These are phyloP conservation scores for Neoascia interrupta DNA, from an alignment of 2,888 invertebrate genomes.

Conservation along the genomic window DNA sequence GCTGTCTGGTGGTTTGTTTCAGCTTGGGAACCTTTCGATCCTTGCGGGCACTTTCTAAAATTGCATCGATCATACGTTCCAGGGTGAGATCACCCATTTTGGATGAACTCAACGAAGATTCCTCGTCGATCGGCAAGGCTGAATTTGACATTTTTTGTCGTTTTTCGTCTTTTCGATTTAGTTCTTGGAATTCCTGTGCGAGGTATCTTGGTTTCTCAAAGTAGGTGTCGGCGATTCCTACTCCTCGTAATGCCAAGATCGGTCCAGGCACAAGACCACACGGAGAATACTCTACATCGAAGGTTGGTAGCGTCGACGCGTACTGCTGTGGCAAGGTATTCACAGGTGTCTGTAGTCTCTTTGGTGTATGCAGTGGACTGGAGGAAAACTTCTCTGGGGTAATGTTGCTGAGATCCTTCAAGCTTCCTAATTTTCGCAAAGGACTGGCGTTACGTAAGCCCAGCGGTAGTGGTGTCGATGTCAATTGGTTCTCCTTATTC, in stretches of 20 bases:
- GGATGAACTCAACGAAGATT: slow-evolving; percentile 74
- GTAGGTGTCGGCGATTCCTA: slow-evolving; percentile 78
- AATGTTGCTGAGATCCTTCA: slow-evolving; percentile 76
- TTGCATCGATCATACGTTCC: slow-evolving; percentile 79
- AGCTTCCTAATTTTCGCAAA: slow-evolving; percentile 70
- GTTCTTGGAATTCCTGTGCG: slow-evolving; percentile 64
- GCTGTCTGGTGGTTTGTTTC: slow-evolving; percentile 54
- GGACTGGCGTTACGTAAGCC: slow-evolving; percentile 53
- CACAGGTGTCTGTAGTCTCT: slow-evolving; percentile 50
- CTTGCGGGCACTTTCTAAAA: slow-evolving; percentile 78
- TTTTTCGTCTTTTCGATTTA: slow-evolving; percentile 32
- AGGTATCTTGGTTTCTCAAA: slow-evolving; percentile 79
- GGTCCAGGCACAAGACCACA: slow-evolving; percentile 76
- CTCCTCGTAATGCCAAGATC: slow-evolving; percentile 77
- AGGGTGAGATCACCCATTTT: slow-evolving; percentile 78
- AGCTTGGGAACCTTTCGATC: slow-evolving; percentile 71
- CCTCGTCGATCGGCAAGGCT: slow-evolving; percentile 46
- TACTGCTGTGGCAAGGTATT: slow-evolving; percentile 61
- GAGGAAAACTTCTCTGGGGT: slow-evolving; percentile 68
- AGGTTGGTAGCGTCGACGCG: slow-evolving; percentile 77
- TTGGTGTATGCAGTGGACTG: slow-evolving; percentile 47
- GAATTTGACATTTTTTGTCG: slow-evolving; percentile 34
- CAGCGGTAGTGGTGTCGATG: slow-evolving; percentile 75
- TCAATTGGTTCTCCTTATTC: slow-evolving; percentile 77
- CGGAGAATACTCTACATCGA: slow-evolving; percentile 79